Evolutionary conservation across 2,888 invertebrate genomes (phyloP), one percentile per base, ranked within the genome.

Genomic region (Amiota communis): DNA sequence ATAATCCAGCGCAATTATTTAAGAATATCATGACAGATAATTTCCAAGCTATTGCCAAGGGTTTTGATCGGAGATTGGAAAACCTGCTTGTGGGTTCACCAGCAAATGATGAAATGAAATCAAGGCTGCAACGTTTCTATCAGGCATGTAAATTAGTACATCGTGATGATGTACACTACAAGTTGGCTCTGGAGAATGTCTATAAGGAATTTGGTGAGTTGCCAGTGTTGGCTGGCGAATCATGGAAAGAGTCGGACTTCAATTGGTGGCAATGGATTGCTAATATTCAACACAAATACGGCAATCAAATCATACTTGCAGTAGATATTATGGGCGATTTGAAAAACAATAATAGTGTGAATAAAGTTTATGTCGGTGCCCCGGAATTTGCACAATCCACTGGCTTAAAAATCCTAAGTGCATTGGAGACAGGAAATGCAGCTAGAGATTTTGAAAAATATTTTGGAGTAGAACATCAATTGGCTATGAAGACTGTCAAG

Each of bases 261-360:
- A 80, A 74, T 67, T 88, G 88, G 89, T 85, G 88, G 83, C 79
- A 78, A 12, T 77, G 77, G 0, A 71, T 85, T 10, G 88, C 86
- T 0, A 73, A 76, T 17, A 82, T 88, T 11, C 83, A 86, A 51
- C 74, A 79, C n/a, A 82, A 83, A 56, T 88, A 82, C 74, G 85
- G 83, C 23, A 82, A 77, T 69, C 75, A 81, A 15, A 83, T 87
- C 2, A 78, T 88, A 9, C 51, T 88, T 10, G 80, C 81, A 0
- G 78, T 88, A 8, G 77, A 85, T 4, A 75, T 88, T 0, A 82
- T 85, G 75, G 70, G 74, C 1, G 87, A 89, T 68, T 57, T 85
- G 0, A 76, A 77, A n/a, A 78, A 77, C 3, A 82, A 86, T 48
- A 79, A 78, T 11, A 80, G 82, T 1, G 53, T 75, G 6, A 87